Percentiles rank a stretch among this genome's conserved stretches.
Conservation (phyloP, 2,113 vertebrate species). For the Numenius arquata region DNA sequence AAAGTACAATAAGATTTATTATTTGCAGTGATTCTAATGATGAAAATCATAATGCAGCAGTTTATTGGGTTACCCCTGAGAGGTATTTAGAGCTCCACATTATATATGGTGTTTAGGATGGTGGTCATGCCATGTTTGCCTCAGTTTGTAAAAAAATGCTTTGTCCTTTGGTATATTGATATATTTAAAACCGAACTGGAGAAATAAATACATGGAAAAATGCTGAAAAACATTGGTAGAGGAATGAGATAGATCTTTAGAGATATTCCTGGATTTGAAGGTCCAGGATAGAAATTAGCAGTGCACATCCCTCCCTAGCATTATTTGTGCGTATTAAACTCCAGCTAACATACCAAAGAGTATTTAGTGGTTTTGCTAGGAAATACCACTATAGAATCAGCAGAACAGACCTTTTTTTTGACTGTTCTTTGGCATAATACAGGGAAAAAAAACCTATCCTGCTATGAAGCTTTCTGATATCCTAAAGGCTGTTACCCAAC, state of each 20-base stretch:
- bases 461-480: not conserved
- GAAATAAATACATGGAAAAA: not conserved
- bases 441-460: not conserved
- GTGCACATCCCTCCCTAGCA: not conserved
- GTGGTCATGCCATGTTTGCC: too few species aligned
- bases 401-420: not conserved
- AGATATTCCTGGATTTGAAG: not conserved
- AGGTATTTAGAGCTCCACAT: not conserved
- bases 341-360: not conserved
- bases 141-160: not conserved
- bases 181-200: not conserved
- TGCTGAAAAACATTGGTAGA: not conserved
- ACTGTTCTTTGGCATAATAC: not conserved
- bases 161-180: not conserved
- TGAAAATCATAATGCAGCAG: not conserved
- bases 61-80: not conserved
- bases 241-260: not conserved
- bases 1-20: not conserved
- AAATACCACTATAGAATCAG: not conserved
- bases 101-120: not conserved
- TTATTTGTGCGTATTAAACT: not conserved
- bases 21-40: not conserved
- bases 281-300: not conserved
- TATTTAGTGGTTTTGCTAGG: constrained; percentile 18
- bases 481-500: not conserved